Evolutionary conservation across 1,140 invertebrate species (phyloP), one percentile per base, ranked within the genome.

Genomic region (Pentalonia nigronervosa): DNA sequence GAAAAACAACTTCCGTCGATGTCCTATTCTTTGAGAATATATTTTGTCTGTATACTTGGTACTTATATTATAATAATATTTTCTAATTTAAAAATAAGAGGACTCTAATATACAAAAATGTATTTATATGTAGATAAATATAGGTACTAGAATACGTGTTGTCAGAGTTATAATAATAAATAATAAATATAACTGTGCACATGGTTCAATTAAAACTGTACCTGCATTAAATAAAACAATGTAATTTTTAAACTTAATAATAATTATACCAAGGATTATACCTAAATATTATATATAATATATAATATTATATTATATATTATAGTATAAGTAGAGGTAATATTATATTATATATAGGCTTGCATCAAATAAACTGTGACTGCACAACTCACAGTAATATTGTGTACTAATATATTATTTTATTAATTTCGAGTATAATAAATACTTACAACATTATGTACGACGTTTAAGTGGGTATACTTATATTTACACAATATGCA

Each of bases 1-100:
- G 21, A 41, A 89, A 53, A 89, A 89, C 50, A 48, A 89, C 88
- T 89, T 89, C 88, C 88, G 88, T 41, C 17, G 88, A 89, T 41
- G 50, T n/a, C 9, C 36, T 34, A 21, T 88, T 56, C 50, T 56
- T 41, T 36, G 34, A 11, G 21, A 56, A 50, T 89, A 88, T 41
- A 41, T 89, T 88, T 23, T n/a, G 50, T 89, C 14, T 34, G 1
- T 89, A 53, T 53, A 53, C n/a, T 76, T 20, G 20, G 41, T 47
- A 56, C n/a, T 41, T 41, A 41, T 4, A n/a, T 48, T 87, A 48
- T 25, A 45, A 41, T 84, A 45, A 34, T 45, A 88, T 56, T 89
- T 56, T 53, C 88, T 36, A 53, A 30, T n/a, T 25, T 87, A 89
- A 56, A 21, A 56, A 76, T 76, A 76, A 56, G 48, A 89, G 23